These are phyloP conservation scores for Dicrostonyx torquatus DNA, from an alignment of 2,797 vertebrate species.

Conservation along the genomic window DNA sequence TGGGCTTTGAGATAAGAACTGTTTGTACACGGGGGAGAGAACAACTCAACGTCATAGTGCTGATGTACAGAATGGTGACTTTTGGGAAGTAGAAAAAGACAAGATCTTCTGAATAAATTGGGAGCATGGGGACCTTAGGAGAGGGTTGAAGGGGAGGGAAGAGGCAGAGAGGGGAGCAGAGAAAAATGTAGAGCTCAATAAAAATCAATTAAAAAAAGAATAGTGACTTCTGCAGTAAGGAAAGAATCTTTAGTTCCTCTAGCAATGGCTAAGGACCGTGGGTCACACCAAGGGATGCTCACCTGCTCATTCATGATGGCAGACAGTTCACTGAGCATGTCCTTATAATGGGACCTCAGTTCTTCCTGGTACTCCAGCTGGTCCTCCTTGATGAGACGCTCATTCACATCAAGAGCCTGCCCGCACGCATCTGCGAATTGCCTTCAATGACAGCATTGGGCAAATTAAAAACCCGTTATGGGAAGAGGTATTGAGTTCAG, in stretches of 20 bases:
- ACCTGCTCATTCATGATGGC: slow-evolving; percentile 98
- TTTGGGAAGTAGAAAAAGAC: background rate
- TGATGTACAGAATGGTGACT: background rate
- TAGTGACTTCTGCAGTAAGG: background rate
- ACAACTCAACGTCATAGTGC: background rate
- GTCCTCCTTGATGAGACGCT: slow-evolving; percentile 98
- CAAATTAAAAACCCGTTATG: background rate
- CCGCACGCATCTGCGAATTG: slow-evolving; percentile 98
- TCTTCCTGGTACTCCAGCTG: slow-evolving; percentile 99
- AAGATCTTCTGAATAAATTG: too few species aligned
- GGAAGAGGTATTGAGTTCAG: background rate
- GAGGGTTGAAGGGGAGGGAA: too few species aligned
- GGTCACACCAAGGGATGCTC: background rate
- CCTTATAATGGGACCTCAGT: slow-evolving; percentile 96
- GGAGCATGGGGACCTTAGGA: too few species aligned
- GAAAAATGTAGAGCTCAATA: too few species aligned
- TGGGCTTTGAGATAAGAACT: background rate
- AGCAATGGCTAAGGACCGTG: background rate
- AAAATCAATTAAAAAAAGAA: background rate
- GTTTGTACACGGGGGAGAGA: accelerated
- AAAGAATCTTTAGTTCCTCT: background rate
- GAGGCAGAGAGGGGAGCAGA: too few species aligned
- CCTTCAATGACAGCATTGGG: slow-evolving; percentile 84
- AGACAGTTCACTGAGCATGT: slow-evolving; percentile 96
- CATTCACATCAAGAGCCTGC: slow-evolving; percentile 96